These are phyloP conservation scores for Sebastes wilsoni DNA, from an alignment of 2,797 vertebrate species.

Conservation along the genomic window DNA sequence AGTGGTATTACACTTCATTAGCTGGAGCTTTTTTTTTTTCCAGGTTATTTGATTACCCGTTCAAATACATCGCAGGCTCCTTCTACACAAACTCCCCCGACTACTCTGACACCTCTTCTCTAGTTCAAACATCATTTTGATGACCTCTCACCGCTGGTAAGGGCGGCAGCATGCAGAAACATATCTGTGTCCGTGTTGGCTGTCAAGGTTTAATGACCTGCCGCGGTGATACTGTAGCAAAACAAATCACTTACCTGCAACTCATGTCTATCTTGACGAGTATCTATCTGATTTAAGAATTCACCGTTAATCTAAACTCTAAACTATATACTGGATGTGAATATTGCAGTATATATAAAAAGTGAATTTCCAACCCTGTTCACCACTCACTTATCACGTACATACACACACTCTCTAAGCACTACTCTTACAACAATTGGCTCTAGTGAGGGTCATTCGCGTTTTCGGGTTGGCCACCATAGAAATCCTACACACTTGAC, in stretches of 20 bases:
- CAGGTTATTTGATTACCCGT: constrained; percentile 4
- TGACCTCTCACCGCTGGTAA: background rate
- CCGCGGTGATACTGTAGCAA: background rate
- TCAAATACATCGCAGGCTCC: background rate
- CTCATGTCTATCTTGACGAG: background rate
- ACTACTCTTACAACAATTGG: too few relatives aligned
- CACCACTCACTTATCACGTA: too few relatives aligned
- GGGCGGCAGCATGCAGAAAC: background rate
- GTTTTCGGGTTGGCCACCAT: accelerated
- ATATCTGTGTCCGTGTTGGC: background rate
- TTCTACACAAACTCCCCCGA: background rate
- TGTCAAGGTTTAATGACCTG: background rate
- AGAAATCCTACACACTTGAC: too few relatives aligned
- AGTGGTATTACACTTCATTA: constrained; percentile 14
- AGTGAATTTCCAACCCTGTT: too few relatives aligned
- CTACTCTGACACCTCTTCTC: background rate
- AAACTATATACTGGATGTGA: background rate
- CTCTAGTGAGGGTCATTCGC: too few relatives aligned
- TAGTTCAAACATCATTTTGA: constrained; percentile 11
- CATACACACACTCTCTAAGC: too few relatives aligned
- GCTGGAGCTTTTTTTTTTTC: background rate
- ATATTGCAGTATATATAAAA: too few relatives aligned
- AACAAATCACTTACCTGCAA: background rate
- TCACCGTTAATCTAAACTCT: background rate
- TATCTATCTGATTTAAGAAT: background rate